These are phyloP conservation scores for Pagetopsis macropterus DNA, from an alignment of 2,797 vertebrate genomes.

Conservation along the genomic window DNA sequence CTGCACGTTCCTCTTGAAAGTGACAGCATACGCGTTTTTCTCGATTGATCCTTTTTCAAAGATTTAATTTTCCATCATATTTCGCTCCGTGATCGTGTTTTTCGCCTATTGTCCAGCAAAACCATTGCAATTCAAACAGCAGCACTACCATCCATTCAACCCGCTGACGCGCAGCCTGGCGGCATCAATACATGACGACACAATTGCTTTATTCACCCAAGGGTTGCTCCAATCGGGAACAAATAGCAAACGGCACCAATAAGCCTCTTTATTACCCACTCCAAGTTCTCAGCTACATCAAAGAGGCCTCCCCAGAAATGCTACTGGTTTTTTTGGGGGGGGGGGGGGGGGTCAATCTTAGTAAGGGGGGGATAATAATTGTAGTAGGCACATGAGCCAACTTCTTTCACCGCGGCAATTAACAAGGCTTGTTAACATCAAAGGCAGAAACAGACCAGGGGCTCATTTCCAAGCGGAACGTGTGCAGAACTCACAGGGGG, in stretches of 20 bases:
- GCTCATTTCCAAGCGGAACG: slow-evolving; percentile 58
- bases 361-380: slow-evolving; percentile 62
- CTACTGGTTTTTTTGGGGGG: background rate
- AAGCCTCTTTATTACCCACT: slow-evolving; percentile 57
- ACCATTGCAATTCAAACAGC: slow-evolving; percentile 44
- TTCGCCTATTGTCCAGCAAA: slow-evolving; percentile 5
- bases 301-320: slow-evolving; percentile 57
- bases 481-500: slow-evolving; percentile 32
- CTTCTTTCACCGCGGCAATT: slow-evolving; percentile 62
- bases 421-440: slow-evolving; percentile 76
- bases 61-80: slow-evolving; percentile 4
- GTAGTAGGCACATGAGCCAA: slow-evolving; percentile 49
- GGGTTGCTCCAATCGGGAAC: slow-evolving; percentile 39
- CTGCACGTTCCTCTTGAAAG: slow-evolving; percentile 13
- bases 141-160: slow-evolving; percentile 3
- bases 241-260: slow-evolving; percentile 47
- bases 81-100: background rate
- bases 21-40: slow-evolving; percentile 11
- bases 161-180: slow-evolving; percentile 21
- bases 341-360: slow-evolving; percentile 36
- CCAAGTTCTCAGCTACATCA: slow-evolving; percentile 57
- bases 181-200: slow-evolving; percentile 52
- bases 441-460: slow-evolving; percentile 62
- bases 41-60: slow-evolving; percentile 19
- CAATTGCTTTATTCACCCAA: slow-evolving; percentile 45